These are phyloP conservation scores for Chloroclysta siterata DNA, from an alignment of 2,888 invertebrate species.

Conservation along the genomic window DNA sequence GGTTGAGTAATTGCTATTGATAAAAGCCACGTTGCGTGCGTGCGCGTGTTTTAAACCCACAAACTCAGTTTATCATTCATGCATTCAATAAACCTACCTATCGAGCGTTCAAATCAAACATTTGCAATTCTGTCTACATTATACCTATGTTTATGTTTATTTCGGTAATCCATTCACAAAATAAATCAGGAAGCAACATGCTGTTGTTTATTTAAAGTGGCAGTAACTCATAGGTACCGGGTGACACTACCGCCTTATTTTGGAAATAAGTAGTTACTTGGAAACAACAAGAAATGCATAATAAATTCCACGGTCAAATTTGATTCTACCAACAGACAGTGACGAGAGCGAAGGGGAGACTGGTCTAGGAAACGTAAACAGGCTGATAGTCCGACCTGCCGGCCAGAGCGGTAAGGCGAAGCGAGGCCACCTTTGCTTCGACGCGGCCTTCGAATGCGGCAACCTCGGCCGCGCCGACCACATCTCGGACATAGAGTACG, in stretches of 20 bases:
- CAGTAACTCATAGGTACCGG: background rate
- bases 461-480: constrained; percentile 98
- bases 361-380: constrained; percentile 96
- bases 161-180: constrained; percentile 10
- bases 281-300: background rate
- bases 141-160: constrained; percentile 7
- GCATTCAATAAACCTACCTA: constrained; percentile 8
- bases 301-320: background rate
- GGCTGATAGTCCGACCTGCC: constrained; percentile 93
- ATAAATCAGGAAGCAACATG: constrained; percentile 9
- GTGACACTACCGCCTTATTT: background rate
- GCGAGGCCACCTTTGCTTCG: constrained; percentile 97
- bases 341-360: constrained; percentile 97
- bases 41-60: constrained; percentile 2
- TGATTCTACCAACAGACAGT: constrained; percentile 85
- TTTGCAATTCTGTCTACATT: constrained; percentile 1
- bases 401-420: constrained; percentile 98
- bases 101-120: background rate
- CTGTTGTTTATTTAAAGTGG: constrained; percentile 3
- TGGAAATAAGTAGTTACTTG: background rate
- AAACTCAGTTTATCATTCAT: constrained; percentile 20
- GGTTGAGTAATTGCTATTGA: background rate
- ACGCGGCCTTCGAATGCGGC: constrained; percentile 98
- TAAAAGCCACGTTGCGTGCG: background rate
- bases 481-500: constrained; percentile 97